Conservation (phyloP, 2,113 vertebrate genomes). For the Scomber colias region DNA sequence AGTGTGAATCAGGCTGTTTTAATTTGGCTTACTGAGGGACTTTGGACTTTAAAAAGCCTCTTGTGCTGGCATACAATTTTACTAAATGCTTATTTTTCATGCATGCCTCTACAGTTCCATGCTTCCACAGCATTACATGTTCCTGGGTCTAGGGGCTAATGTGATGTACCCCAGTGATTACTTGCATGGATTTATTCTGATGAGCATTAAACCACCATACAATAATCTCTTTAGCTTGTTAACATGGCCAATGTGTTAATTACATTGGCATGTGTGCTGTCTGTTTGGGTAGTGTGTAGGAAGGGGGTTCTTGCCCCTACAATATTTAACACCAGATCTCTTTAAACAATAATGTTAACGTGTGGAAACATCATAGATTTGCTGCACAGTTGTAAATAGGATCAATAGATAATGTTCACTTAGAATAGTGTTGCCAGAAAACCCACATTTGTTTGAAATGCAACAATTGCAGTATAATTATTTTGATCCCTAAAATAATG, state of each 20-base stretch:
- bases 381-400: not conserved
- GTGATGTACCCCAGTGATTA: conserved; percentile 55
- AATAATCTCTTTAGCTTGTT: conserved; percentile 81
- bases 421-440: not conserved
- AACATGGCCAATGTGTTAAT: conserved; percentile 43
- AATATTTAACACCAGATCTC: conserved; percentile 3
- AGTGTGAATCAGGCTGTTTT: not conserved
- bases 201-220: conserved; percentile 75
- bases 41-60: conserved; percentile 2
- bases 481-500: not conserved
- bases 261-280: conserved; percentile 36
- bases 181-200: conserved; percentile 71
- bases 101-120: conserved; percentile 34
- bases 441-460: not conserved
- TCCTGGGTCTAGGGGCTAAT: conserved; percentile 55
- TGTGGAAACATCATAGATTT: not conserved
- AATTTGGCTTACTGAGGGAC: not conserved
- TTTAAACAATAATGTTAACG: not conserved
- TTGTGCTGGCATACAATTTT: not conserved
- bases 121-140: conserved; percentile 26
- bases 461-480: not conserved
- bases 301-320: not conserved
- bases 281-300: conserved; percentile 21
- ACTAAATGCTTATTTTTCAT: conserved; percentile 14
- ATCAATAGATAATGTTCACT: not conserved